Conservation (phyloP, 2,797 vertebrate genomes). For the Argya squamiceps region DNA sequence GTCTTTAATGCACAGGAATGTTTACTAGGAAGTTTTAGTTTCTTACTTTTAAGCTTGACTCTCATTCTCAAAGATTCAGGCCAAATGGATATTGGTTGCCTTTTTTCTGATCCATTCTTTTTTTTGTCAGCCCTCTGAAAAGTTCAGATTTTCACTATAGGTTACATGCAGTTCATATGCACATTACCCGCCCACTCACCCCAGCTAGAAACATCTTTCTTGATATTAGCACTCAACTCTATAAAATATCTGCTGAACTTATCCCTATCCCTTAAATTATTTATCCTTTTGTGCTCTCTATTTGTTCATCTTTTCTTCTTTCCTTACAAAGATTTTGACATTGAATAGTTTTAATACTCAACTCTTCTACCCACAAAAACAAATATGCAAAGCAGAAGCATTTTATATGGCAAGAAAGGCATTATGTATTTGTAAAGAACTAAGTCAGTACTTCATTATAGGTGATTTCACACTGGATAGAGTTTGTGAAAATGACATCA, state of each 20-base stretch:
- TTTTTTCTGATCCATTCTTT: background rate
- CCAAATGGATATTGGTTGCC: background rate
- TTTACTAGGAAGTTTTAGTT: background rate
- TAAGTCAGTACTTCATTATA: background rate
- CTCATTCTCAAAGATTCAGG: background rate
- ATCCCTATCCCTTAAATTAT: background rate
- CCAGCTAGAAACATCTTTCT: background rate
- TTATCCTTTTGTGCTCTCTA: background rate
- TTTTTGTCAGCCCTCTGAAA: background rate
- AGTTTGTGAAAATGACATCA: background rate
- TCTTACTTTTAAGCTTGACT: background rate
- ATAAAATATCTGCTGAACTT: background rate
- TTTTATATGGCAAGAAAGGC: background rate
- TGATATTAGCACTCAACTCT: background rate
- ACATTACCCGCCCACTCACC: background rate
- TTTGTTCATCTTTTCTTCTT: background rate
- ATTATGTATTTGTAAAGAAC: background rate
- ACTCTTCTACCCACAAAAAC: background rate
- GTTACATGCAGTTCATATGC: background rate
- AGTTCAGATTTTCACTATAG: background rate
- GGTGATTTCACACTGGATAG: background rate
- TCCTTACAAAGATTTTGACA: background rate
- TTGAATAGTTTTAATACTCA: fast-evolving
- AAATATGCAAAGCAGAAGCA: background rate
- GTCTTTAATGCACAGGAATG: background rate